Percentiles rank a stretch among this genome's conserved stretches.
Evolutionary conservation across 2,797 vertebrate species (phyloP).

Genomic region (Monodelphis domestica): DNA sequence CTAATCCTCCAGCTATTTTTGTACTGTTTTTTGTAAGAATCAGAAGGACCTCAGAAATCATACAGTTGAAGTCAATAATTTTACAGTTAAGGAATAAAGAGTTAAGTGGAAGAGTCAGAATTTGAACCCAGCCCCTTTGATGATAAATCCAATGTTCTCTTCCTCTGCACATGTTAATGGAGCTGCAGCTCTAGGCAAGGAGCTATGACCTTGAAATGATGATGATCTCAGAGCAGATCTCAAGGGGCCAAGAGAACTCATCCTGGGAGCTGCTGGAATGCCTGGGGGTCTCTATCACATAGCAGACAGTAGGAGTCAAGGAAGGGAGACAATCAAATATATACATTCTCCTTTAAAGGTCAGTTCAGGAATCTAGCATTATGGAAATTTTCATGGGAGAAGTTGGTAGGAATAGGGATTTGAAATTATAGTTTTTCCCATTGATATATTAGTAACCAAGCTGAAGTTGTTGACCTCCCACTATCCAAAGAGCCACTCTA

Average conservation of each 20-base stretch:
- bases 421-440: slow-evolving; percentile 3
- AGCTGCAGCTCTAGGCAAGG: neutral
- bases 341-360: slow-evolving; percentile 1
- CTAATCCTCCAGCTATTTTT: neutral
- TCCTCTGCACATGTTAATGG: neutral
- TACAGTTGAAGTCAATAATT: neutral
- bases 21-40: neutral
- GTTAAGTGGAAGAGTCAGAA: neutral
- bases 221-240: neutral
- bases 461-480: neutral
- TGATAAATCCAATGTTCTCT: neutral
- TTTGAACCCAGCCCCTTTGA: too few relatives aligned
- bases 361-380: neutral
- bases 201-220: neutral
- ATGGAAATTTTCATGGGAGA: neutral
- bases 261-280: slow-evolving; percentile 17
- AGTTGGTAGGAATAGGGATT: neutral
- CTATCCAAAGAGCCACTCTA: neutral
- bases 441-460: neutral
- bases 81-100: neutral
- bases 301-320: slow-evolving; percentile 20
- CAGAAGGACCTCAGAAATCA: neutral
- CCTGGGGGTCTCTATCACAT: neutral
- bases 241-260: neutral
- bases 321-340: neutral